Base-by-base conservation (phyloP, 2,888 invertebrate genomes). In the Exocentrus adspersus region DNA sequence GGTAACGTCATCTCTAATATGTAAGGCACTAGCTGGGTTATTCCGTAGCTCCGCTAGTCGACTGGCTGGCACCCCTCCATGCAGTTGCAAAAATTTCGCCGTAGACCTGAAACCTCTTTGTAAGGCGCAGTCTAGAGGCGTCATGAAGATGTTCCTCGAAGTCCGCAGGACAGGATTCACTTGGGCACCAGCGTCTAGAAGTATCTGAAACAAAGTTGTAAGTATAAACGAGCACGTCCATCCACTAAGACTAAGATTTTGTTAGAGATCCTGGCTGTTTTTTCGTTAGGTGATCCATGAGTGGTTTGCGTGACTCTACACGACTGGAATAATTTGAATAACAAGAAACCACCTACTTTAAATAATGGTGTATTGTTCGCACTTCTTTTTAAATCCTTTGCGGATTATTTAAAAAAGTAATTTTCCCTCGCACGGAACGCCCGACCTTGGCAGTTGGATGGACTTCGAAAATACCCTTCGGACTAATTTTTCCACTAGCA, bases 101-200 rank as follows among this genome's bases (percentile, higher is more conserved):
- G 95, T 94, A 1, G 95, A 94, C 59, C 94, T 87, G 80, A 94
- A 92, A 0, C 94, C 95, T 64, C 93, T 88, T 75, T 91, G 91
- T 3, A 96, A 85, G 0, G 97, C 95, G 68, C 95, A 94, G 80
- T 98, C 97, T 72, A 97, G 84, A 0, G 97, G 95, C 0, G 97
- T 97, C 84, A 96, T 88, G 54, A 92, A 88, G 66, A 91, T 88
- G 65, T 95, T 95, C 81, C 92, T 92, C 0, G 90, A 90, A 30
- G 92, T 94, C 60, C 93, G 86, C 71, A 95, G 88, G 14, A 97
- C 87, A 0, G 92, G 90, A 81, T 97, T 97, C 1, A 95, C 88
- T 78, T 93, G 89, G 0, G 94, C 95, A 0, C 93, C 93, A 53
- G 90, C 87, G 77, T 96, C 95, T 60, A 97, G 80, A 12, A 97